Percentiles rank a stretch among this genome's conserved stretches.
These are phyloP conservation scores for Hoplodrina blanda DNA, from an alignment of 2,888 invertebrate genomes.

Conservation along the genomic window DNA sequence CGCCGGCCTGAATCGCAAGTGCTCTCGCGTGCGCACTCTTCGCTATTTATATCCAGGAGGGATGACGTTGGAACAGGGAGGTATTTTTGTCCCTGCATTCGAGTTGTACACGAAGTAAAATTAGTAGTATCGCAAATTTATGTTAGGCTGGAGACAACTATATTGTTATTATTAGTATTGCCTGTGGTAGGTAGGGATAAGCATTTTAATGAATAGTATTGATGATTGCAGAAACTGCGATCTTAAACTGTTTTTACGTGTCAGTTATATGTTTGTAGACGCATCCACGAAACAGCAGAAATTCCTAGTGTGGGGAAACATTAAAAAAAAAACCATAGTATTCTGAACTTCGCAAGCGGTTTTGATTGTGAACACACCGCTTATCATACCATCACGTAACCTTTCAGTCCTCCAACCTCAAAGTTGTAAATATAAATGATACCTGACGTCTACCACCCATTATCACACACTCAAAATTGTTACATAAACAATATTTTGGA, in stretches of 20 bases:
- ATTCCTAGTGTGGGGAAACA: too few relatives aligned
- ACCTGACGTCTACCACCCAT: slow-evolving; percentile 48
- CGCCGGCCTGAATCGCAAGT: slow-evolving; percentile 81
- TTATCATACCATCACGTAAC: slow-evolving; percentile 17
- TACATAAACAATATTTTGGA: slow-evolving; percentile 77
- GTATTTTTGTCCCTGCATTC: slow-evolving; percentile 73
- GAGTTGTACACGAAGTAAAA: slow-evolving; percentile 50
- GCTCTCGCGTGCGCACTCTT: slow-evolving; percentile 64
- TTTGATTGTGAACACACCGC: neutral
- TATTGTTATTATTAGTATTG: slow-evolving; percentile 24
- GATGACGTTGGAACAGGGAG: slow-evolving; percentile 74
- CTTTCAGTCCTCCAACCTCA: neutral
- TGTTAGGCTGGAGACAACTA: slow-evolving; percentile 22
- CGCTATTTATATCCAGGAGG: slow-evolving; percentile 80
- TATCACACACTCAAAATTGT: slow-evolving; percentile 70
- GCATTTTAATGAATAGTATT: slow-evolving; percentile 19
- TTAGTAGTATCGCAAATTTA: slow-evolving; percentile 52
- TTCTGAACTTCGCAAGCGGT: neutral
- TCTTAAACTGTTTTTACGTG: too few relatives aligned
- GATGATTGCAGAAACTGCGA: neutral
- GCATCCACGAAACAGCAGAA: too few relatives aligned
- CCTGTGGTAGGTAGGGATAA: neutral
- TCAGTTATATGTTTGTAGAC: too few relatives aligned
- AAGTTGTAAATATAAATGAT: slow-evolving; percentile 29
- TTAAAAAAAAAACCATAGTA: neutral